phyloP scores from a whole-genome alignment of 2,797 vertebrate genomes.

The Sebastes trivittatus region DNA sequence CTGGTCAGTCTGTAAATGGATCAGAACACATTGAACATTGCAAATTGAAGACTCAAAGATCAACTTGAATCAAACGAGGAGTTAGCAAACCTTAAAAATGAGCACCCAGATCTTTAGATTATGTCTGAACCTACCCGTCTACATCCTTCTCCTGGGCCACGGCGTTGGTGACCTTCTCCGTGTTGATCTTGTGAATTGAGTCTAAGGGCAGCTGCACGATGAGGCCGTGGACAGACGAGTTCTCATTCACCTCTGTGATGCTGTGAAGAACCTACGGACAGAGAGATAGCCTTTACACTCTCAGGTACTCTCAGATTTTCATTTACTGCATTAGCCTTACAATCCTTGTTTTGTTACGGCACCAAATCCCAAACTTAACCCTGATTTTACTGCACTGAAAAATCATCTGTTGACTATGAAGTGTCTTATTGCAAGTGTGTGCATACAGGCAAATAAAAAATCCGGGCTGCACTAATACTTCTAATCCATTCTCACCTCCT shows the following conservation, averaged over 20 bases:
- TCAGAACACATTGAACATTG: neutral
- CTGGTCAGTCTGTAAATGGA: slow-evolving; percentile 87
- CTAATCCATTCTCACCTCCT: slow-evolving; percentile 84
- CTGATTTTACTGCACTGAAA: neutral
- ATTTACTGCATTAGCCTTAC: neutral
- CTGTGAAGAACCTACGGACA: slow-evolving; percentile 86
- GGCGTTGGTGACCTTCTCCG: slow-evolving; percentile 91
- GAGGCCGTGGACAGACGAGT: slow-evolving; percentile 91
- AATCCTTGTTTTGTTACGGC: neutral
- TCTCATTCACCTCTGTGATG: slow-evolving; percentile 91
- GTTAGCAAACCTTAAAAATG: neutral
- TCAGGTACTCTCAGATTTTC: neutral
- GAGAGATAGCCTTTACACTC: neutral
- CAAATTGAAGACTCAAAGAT: neutral
- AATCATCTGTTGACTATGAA: neutral
- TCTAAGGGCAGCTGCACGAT: slow-evolving; percentile 97
- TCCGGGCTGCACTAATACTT: neutral
- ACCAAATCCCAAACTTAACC: neutral
- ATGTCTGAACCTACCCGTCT: slow-evolving; percentile 86
- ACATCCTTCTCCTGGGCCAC: slow-evolving; percentile 94
- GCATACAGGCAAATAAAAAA: neutral
- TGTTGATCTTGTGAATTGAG: slow-evolving; percentile 89
- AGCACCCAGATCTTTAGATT: neutral
- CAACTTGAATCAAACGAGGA: neutral
- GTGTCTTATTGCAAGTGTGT: neutral